phyloP scores from a whole-genome alignment of 2,113 vertebrate species.

The Nestor notabilis region DNA sequence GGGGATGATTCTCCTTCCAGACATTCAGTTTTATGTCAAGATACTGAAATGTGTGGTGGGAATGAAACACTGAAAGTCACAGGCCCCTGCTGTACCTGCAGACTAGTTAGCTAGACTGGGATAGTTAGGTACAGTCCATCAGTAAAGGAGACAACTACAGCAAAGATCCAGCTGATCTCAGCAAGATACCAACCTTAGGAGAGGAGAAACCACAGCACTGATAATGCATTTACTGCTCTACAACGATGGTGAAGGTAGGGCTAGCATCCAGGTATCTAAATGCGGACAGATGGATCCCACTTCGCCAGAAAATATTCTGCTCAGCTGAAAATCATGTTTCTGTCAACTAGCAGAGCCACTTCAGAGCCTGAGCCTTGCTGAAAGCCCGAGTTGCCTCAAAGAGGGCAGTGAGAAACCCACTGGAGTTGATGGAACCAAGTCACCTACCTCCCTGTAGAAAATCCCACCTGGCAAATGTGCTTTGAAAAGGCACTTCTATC shows the following conservation, averaged over 20 bases:
- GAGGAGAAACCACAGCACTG: not conserved
- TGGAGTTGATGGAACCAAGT: not conserved
- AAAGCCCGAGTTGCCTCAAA: not conserved
- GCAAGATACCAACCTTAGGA: not conserved
- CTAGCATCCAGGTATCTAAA: not conserved
- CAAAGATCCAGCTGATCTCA: not conserved
- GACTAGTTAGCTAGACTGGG: not conserved
- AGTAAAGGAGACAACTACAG: not conserved
- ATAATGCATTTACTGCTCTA: not conserved
- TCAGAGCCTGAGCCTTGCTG: not conserved
- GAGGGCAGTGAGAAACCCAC: not conserved
- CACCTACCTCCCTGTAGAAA: not conserved
- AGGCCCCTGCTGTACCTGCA: not conserved
- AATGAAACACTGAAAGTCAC: not conserved
- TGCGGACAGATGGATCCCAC: not conserved
- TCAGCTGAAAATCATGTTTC: not conserved
- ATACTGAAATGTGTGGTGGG: not conserved
- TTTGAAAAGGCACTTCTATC: not conserved
- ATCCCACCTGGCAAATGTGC: not conserved
- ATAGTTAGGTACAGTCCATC: not conserved
- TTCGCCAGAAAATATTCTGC: not conserved
- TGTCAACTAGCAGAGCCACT: not conserved
- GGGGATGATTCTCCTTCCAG: not conserved
- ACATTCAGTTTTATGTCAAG: not conserved
- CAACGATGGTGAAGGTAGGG: not conserved